phyloP scores from a whole-genome alignment of 2,888 invertebrate genomes.

The Scelioninae gen. 1 region DNA sequence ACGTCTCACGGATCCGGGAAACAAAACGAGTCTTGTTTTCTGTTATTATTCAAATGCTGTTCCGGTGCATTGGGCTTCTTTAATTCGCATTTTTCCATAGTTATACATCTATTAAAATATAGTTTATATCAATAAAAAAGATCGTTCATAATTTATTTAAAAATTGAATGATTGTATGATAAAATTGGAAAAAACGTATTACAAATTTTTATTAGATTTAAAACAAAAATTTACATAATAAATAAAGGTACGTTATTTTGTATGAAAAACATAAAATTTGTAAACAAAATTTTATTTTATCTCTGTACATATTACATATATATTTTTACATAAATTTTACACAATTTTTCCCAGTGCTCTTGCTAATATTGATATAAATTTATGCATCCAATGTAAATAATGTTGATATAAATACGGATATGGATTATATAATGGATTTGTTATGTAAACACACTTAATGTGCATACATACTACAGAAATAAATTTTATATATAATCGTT shows the following conservation, averaged over 20 bases:
- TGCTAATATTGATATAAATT: background rate
- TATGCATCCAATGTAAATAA: constrained; percentile 13
- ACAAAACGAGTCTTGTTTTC: constrained; percentile 11
- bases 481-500: background rate
- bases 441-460: constrained; percentile 14
- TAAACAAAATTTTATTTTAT: no score
- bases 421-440: constrained; percentile 17
- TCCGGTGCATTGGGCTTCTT: background rate
- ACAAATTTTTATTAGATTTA: no score
- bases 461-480: constrained; percentile 11
- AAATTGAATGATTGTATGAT: no score
- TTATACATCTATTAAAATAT: background rate
- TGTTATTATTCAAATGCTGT: constrained; percentile 4
- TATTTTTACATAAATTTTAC: no score
- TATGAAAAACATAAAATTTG: no score
- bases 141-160: no score
- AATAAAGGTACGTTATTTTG: no score
- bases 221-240: no score
- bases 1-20: constrained; percentile 21
- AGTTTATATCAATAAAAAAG: no score
- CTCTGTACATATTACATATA: no score
- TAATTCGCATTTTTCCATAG: background rate
- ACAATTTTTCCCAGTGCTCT: background rate
- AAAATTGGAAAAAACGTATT: no score
- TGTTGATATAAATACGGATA: constrained; percentile 21